These are phyloP conservation scores for rabbit (Oryctolagus cuniculus) DNA, from an alignment of 2,113 vertebrate species.

Conservation along the genomic window mOryCun1.1 NC_091451.1:37977001-37977500, in stretches of 20 bases:
- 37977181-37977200: accelerated
- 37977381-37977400: too few species aligned
- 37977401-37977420: too few species aligned
- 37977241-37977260: background rate
- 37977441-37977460: too few species aligned
- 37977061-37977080: too few species aligned
- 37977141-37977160: background rate
- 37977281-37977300: background rate
- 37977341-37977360: background rate
- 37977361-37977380: accelerated
- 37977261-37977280: too few species aligned
- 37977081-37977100: too few species aligned
- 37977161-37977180: accelerated
- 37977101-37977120: too few species aligned
- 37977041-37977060: too few species aligned
- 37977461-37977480: too few species aligned
- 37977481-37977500: background rate
- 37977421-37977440: too few species aligned
- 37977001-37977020: too few species aligned
- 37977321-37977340: accelerated
- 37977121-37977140: accelerated
- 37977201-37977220: accelerated
- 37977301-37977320: background rate
- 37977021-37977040: too few species aligned
- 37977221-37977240: background rate